Evolutionary conservation across 1,140 invertebrate genomes (phyloP).

Genomic region (Pseudomyrmex concolor): DNA sequence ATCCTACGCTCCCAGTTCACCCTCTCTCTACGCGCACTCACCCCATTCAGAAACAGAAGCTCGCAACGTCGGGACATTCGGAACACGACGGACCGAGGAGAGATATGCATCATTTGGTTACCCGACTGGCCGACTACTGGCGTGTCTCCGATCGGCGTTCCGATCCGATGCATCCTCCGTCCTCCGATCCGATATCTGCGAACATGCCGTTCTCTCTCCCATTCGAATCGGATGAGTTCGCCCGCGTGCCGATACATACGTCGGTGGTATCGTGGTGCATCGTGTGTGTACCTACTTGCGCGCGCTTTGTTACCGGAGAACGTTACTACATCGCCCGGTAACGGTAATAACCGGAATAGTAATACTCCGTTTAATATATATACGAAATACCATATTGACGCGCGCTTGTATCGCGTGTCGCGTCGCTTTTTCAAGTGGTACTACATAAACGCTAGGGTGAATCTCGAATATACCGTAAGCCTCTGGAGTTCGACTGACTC

Average conservation of each 20-base stretch:
- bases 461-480: background rate
- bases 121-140: slow-evolving; percentile 68
- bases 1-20: slow-evolving; percentile 58
- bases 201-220: background rate
- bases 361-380: slow-evolving; percentile 23
- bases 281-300: slow-evolving; percentile 24
- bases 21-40: slow-evolving; percentile 44
- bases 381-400: slow-evolving; percentile 1
- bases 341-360: slow-evolving; percentile 44
- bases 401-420: background rate
- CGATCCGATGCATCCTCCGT: slow-evolving; percentile 70
- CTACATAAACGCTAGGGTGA: too few relatives aligned
- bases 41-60: slow-evolving; percentile 26
- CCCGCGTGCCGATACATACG: slow-evolving; percentile 56
- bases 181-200: slow-evolving; percentile 57
- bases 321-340: slow-evolving; percentile 35
- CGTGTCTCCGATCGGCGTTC: slow-evolving; percentile 67
- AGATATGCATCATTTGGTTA: slow-evolving; percentile 83
- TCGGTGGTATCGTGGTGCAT: slow-evolving; percentile 8
- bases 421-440: background rate
- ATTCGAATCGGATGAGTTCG: slow-evolving; percentile 48
- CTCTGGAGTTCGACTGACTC: background rate
- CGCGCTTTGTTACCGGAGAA: slow-evolving; percentile 49
- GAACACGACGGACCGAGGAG: slow-evolving; percentile 80
- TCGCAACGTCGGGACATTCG: slow-evolving; percentile 79